phyloP scores from a whole-genome alignment of 2,888 invertebrate genomes.

The Phrixothrix hirtus region DNA sequence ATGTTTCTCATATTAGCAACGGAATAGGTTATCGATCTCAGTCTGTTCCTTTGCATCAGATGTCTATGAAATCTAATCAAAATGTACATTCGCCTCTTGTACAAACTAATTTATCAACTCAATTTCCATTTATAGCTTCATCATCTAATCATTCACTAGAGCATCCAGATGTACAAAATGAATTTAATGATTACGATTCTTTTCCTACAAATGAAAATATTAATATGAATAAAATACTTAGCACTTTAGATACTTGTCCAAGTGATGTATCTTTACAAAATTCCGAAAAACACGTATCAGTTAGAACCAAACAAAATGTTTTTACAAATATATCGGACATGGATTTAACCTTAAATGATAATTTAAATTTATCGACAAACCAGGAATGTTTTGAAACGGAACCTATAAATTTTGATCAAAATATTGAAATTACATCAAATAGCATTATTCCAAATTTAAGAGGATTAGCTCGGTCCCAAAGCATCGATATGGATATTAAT shows the following conservation, averaged over 20 bases:
- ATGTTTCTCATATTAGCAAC: conserved; percentile 50
- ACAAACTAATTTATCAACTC: conserved; percentile 28
- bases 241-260: conserved; percentile 60
- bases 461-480: conserved; percentile 21
- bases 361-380: conserved; percentile 29
- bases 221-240: conserved; percentile 68
- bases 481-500: conserved; percentile 42
- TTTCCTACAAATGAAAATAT: conserved; percentile 65
- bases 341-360: conserved; percentile 6
- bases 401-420: conserved; percentile 14
- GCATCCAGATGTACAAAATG: conserved; percentile 67
- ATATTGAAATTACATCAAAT: not conserved
- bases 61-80: conserved; percentile 45
- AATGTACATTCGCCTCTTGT: conserved; percentile 48
- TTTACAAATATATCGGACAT: conserved; percentile 9
- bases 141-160: conserved; percentile 35
- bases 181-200: conserved; percentile 72
- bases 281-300: conserved; percentile 44
- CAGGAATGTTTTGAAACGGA: conserved; percentile 35
- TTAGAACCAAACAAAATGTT: conserved; percentile 4
- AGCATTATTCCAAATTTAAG: conserved; percentile 20
- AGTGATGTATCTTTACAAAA: conserved; percentile 22
- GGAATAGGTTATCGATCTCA: conserved; percentile 64
- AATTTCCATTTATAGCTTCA: conserved; percentile 40
- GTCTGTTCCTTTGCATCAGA: conserved; percentile 75